Base-by-base conservation (phyloP, 2,888 invertebrate genomes). In the Cheilosia urbana region DNA sequence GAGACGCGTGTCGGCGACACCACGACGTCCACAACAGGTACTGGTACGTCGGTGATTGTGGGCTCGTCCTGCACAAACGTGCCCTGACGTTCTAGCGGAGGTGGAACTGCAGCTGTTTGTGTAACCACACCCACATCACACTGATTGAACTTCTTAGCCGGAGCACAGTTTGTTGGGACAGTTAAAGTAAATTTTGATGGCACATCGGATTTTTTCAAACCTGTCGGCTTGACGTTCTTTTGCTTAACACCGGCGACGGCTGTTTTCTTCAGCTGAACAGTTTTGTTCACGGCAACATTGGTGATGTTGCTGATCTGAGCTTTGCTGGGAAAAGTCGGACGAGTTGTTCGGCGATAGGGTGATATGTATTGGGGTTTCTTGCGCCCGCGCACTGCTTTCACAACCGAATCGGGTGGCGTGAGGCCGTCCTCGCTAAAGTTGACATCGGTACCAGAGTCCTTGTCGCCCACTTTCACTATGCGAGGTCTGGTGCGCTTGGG, bases 41-140 rank as follows among this genome's bases (percentile, higher is more conserved):
- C 91, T 65, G 89, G 89, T 0, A 87, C 89, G 63, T 91, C 90
- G 2, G 89, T 88, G 60, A 90, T 90, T 17, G 91, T 90, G 0
- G 94, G 93, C 88, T 97, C 96, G 88, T 98, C 97, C 92, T 98
- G 98, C 0, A 97, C 97, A 90, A 98, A 98, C 0, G 98, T 98
- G 15, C 97, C 97, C 91, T 98, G 98, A 34, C 98, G 94, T 88
- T 96, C 96, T 42, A 96, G 91, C 0, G 81, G 37, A 42, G 87
- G 17, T 17, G 69, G 89, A 88, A 69, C 24, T 13, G 19, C 40
- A 6, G 57, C 37, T 21, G 19, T 17, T 17, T 5, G 87, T 13
- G 37, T 13, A 87, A 30, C 88, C 79, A 75, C 89, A 37, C 51
- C n/a, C n/a, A 51, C 40, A 45, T 73, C 66, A 27, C 30, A 15